Evolutionary conservation across 2,797 vertebrate genomes (phyloP), one percentile per base, ranked within the genome.

Genomic region (Argentina silus): DNA sequence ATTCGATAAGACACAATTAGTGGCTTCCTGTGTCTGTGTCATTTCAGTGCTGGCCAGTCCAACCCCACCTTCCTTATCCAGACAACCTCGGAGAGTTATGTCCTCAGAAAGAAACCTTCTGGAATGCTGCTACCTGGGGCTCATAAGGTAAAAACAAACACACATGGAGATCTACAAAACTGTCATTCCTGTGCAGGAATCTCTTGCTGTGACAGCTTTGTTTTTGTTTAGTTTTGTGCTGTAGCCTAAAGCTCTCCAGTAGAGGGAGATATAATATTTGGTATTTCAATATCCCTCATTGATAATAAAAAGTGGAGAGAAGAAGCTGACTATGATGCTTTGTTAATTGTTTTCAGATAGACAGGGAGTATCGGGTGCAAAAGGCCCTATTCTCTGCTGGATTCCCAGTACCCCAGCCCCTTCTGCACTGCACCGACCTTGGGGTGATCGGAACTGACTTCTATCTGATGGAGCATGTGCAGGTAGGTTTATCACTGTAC

Each of bases 71-170:
- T 97, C 86, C 88, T 94, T 17, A 90, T 98, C 71, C 89, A 94
- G 79, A 95, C 95, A 8, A 88, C 92, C 5, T 75, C 78, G 14
- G 83, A 80, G 47, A 86, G 86, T 9, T 97, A 93, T 72, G 96
- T 99, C 12, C 95, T 99, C 48, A 94, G 96, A 80, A 99, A 99
- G 92, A 96, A 95, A 73, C 97, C 98, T 0, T 93, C 95, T 6
- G 97, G 97, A 0, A 85, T 89, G 17, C 93, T 99, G 73, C 93
- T 99, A 42, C 96, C 95, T 42, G 89, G 93, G 65, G 97, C 97
- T 56, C 97, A 98, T 81, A 93, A 93, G 93, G 97, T 96, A 81
- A 50, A 64, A 55, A 60, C 15, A 2, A 36, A 36, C 27, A 36
- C 27, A 36, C 27, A 36, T 36, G 27, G 27, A 42, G 43, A 57